Evolutionary conservation across 1,140 invertebrate species (phyloP), one percentile per base, ranked within the genome.

Genomic region (Macrocentrus cingulum): DNA sequence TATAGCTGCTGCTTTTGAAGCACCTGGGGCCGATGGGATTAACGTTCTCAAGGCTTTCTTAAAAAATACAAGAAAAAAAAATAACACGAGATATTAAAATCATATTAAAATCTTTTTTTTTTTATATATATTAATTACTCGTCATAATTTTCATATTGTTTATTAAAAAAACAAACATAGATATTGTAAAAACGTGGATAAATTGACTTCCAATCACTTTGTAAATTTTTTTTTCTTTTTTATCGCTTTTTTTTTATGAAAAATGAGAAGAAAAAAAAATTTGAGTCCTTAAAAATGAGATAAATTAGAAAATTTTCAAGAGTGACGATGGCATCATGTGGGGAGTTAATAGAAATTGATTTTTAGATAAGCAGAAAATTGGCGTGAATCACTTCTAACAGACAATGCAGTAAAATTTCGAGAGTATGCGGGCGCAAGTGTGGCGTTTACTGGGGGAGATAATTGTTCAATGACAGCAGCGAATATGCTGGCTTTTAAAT

Each of bases 351-450:
- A 45, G 56, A 61, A 67, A 70, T 71, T 69, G 67, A 71, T 71
- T 72, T 72, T 67, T 63, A 62, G 64, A 70, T 67, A 68, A 68
- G 65, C 55, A 37, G 41, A 46, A 50, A 68, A 66, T 66, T 68
- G 61, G 59, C 58, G 63, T 71, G 66, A 71, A 66, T 70, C 66
- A 68, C 63, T 64, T 44, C 25, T 41, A n/a, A n/a, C n/a, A n/a
- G n/a, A n/a, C n/a, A n/a, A 34, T 55, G 48, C 44, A 36, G 32
- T 55, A 15, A 54, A 48, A 13, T 54, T 42, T 39, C 2, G 29
- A 39, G 32, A 18, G 11, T 20, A 65, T 66, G 61, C 62, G 61
- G 64, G 64, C 45, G 32, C 45, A 45, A 29, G 13, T 41, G 41
- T 54, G n/a, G n/a, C 25, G 42, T 41, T 22, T 13, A 41, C 19